Evolutionary conservation across 2,113 vertebrate species (phyloP), one percentile per base, ranked within the genome.

Genomic region (Stegastes partitus): DNA sequence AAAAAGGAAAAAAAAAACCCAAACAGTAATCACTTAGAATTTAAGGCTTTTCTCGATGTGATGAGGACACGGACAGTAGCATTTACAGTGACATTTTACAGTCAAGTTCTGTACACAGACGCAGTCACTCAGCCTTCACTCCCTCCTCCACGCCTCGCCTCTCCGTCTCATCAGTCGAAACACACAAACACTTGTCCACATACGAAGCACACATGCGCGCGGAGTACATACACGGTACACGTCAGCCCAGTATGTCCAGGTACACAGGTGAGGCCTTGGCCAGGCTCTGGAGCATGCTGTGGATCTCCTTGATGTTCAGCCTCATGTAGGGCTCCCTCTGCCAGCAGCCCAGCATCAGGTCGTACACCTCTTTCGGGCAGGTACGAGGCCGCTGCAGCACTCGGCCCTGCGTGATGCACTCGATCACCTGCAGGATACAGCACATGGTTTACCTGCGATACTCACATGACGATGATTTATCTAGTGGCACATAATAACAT

Each of bases 331-430:
- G 98, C 84, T 99, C 98, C 59, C 98, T 92, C 84, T 99, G 98
- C 98, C 98, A 99, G 93, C 98, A 99, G 80, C 98, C 97, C 89
- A 99, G 93, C 98, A 99, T 99, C 93, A 99, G 95, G 89, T 99
- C 97, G 2, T 99, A 99, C 16, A 99, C 96, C 93, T 99, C 98
- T 89, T 99, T 99, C 45, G 97, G 97, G 88, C 98, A 99, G 0
- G 96, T 96, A 63, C 98, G 97, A 77, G 98, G 98, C 81, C 97
- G 94, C 93, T 99, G 98, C 88, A 99, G 95, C 74, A 99, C 98
- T 47, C 97, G 95, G 62, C 98, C 98, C 93, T 99, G 98, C 62
- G 98, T 99, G 94, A 99, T 99, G 92, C 98, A 99, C 90, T 99
- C 98, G 51, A 99, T 99, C 88, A 99, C 98, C 98, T 99, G 86